Evolutionary conservation across 2,113 vertebrate genomes (phyloP).

Genomic region (Lepidothrix coronata): DNA sequence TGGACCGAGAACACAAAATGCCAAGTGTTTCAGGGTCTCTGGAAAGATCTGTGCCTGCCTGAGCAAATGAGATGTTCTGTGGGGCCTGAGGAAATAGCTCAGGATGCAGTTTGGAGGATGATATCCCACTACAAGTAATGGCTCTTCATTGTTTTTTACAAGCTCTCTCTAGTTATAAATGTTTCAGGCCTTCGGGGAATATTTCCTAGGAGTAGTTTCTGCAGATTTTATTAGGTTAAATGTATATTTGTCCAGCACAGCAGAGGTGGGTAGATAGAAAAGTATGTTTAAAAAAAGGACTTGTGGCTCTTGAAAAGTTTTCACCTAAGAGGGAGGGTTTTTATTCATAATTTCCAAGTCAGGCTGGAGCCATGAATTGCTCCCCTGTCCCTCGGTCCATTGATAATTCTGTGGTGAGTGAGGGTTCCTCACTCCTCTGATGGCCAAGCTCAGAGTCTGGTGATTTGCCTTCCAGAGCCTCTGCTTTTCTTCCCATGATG

Average conservation of each 20-base stretch:
- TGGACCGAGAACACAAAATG: not conserved
- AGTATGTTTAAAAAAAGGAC: not conserved
- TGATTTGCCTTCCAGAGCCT: not conserved
- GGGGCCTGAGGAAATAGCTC: not conserved
- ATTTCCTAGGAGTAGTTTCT: not conserved
- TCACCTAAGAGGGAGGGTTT: not conserved
- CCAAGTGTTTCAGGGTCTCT: not conserved
- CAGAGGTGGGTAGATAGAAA: not conserved
- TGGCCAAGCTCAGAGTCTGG: not conserved
- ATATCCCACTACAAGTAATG: not conserved
- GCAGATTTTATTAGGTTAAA: not conserved
- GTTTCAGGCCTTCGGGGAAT: not conserved
- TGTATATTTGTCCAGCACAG: not conserved
- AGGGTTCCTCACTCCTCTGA: not conserved
- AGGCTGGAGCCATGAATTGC: not conserved
- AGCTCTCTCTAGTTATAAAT: not conserved
- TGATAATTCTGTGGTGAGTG: not conserved
- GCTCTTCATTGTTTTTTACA: conserved; percentile 6
- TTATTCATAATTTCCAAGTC: not conserved
- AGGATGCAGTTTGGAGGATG: not conserved
- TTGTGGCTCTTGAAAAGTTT: not conserved
- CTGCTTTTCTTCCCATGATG: not conserved
- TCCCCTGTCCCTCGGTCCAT: rapidly evolving
- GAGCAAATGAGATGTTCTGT: not conserved
- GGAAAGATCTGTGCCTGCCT: not conserved